Conservation (phyloP, 2,113 vertebrate genomes). For the Heptranchias perlo region DNA sequence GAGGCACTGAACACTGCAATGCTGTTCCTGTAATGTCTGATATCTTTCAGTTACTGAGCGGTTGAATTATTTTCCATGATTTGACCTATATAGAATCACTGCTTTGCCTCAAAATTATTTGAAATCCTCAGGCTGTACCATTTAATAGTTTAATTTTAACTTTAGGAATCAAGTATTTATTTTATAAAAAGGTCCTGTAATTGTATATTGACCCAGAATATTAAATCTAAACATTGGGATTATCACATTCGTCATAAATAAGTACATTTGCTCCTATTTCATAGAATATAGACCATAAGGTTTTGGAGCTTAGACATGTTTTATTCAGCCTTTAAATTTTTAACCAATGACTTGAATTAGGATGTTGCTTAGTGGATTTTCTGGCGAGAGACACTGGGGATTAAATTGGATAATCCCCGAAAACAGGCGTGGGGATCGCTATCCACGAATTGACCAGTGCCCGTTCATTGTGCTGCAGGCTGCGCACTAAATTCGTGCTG, state of each 20-base stretch:
- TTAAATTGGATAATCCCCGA: too few species aligned
- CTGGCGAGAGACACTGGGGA: too few species aligned
- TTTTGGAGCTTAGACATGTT: not conserved
- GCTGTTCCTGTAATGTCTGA: not conserved
- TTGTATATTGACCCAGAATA: not conserved
- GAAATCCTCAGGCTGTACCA: not conserved
- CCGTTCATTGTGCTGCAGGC: too few species aligned
- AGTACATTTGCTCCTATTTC: not conserved
- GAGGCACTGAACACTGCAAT: not conserved
- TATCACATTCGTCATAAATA: not conserved
- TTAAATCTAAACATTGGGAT: not conserved
- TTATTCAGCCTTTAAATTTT: not conserved
- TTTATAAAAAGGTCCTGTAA: not conserved
- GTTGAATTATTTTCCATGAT: constrained; percentile 29
- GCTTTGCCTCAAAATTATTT: not conserved
- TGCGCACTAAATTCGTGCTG: too few species aligned
- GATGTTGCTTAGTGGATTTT: too few species aligned
- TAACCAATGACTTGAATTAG: too few species aligned
- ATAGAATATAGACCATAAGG: not conserved
- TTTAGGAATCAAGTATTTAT: not conserved
- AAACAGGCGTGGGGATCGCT: too few species aligned
- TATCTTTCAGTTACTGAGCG: not conserved
- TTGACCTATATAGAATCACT: not conserved
- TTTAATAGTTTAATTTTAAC: not conserved
- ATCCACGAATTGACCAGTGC: too few species aligned